A percentile compares a stretch with the other conserved stretches of the same genome.
Conservation (phyloP, 2,113 vertebrate species). For the Actinemys pallida region DNA sequence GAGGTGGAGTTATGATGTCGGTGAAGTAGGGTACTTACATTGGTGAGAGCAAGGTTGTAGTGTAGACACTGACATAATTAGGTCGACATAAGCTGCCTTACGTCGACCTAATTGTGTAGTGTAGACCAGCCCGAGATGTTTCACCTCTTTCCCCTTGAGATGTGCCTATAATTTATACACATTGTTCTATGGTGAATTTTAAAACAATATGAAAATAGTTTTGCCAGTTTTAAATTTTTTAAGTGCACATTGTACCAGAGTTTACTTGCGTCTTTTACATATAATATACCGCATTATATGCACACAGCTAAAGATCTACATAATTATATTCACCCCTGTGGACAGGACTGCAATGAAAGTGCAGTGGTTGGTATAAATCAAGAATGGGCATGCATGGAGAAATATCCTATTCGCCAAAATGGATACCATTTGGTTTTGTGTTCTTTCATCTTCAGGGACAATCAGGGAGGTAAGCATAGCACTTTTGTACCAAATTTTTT, state of each 20-base stretch:
- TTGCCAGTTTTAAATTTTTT: neutral
- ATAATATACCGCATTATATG: neutral
- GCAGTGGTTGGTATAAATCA: neutral
- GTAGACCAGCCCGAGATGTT: neutral
- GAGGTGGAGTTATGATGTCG: too few species aligned
- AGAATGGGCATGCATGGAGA: neutral
- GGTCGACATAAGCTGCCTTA: too few species aligned
- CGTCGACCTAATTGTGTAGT: too few species aligned
- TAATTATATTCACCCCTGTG: neutral
- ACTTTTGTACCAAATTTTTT: neutral
- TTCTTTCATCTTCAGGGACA: neutral
- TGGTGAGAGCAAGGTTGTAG: too few species aligned
- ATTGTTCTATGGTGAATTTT: neutral
- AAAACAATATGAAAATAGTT: neutral
- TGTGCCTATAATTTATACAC: too few species aligned
- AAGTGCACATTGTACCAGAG: neutral
- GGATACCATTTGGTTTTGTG: neutral
- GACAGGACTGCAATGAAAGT: neutral
- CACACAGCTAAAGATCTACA: neutral
- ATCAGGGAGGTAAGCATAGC: neutral
- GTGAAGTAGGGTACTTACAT: too few species aligned
- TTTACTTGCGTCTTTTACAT: neutral
- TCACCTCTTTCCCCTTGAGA: neutral
- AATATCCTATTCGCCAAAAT: neutral
- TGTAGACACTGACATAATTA: too few species aligned